Evolutionary conservation across 2,113 vertebrate genomes (phyloP).

Genomic region (Pontoporia blainvillei): DNA sequence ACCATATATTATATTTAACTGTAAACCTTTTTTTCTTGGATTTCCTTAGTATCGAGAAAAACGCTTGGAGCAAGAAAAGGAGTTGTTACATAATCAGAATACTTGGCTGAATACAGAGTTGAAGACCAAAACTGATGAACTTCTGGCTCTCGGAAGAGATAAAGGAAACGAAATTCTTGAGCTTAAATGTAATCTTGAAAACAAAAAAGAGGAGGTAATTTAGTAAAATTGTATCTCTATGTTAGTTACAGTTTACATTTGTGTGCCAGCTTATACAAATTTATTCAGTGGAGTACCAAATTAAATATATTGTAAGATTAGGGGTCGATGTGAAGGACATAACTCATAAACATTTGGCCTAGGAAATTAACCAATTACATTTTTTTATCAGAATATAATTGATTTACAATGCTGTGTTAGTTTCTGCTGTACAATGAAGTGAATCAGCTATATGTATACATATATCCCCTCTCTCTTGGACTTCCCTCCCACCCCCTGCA

Average conservation of each 20-base stretch:
- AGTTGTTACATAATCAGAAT: slow-evolving; percentile 89
- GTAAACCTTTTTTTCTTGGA: background rate
- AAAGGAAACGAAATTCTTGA: slow-evolving; percentile 95
- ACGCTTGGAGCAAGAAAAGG: slow-evolving; percentile 95
- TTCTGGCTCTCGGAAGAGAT: slow-evolving; percentile 89
- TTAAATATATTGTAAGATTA: background rate
- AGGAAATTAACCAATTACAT: background rate
- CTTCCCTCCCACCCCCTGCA: too few species aligned
- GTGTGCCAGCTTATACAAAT: background rate
- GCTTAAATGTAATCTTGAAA: slow-evolving; percentile 91
- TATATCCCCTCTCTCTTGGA: too few species aligned
- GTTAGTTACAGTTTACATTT: background rate
- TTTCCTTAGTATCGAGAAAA: slow-evolving; percentile 91
- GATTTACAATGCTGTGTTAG: too few species aligned
- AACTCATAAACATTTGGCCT: background rate
- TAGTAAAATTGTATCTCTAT: background rate
- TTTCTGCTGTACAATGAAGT: too few species aligned
- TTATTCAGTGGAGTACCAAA: background rate
- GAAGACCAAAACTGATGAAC: slow-evolving; percentile 94
- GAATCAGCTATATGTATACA: too few species aligned
- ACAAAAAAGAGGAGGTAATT: slow-evolving; percentile 93
- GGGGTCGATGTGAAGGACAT: background rate
- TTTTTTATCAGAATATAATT: too few species aligned
- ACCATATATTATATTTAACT: background rate
- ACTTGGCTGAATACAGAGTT: slow-evolving; percentile 92